A percentile compares a stretch with the other conserved stretches of the same genome.
These are phyloP conservation scores for Eumacrocentrus americanus DNA, from an alignment of 2,888 invertebrate species.

Conservation along the genomic window DNA sequence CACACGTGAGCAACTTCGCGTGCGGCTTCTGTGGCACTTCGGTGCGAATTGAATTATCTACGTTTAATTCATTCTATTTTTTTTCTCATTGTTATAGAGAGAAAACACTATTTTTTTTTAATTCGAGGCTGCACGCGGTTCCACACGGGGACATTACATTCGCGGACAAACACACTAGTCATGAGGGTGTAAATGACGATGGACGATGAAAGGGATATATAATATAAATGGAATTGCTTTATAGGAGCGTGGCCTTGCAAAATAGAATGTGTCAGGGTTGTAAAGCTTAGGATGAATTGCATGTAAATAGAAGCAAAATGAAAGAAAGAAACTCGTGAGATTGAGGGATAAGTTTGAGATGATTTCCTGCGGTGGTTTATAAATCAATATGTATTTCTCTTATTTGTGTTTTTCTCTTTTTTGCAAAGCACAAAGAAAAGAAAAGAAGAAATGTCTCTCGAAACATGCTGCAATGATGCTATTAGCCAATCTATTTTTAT, in stretches of 20 bases:
- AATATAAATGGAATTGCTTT: background rate
- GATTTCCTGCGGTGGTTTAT: background rate
- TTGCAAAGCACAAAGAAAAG: too few species aligned
- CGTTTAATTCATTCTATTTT: too few species aligned
- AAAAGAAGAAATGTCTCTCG: too few species aligned
- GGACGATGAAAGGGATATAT: background rate
- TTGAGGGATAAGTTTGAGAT: background rate
- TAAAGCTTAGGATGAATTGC: background rate
- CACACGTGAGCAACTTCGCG: background rate
- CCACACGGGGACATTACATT: background rate
- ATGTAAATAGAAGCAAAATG: background rate
- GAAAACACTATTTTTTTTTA: background rate
- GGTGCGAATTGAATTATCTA: background rate
- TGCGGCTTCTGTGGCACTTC: background rate
- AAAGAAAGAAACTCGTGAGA: background rate
- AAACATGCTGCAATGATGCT: too few species aligned
- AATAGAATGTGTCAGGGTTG: background rate
- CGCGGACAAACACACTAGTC: conserved; percentile 3
- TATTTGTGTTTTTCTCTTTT: too few species aligned
- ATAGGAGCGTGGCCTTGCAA: background rate
- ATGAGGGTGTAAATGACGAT: background rate
- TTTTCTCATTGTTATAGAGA: background rate
- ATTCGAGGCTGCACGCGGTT: background rate
- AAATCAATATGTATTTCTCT: background rate
- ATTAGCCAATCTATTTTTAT: too few species aligned